A percentile compares a stretch with the other conserved stretches of the same genome.
These are phyloP conservation scores for Leucopsar rothschildi DNA, from an alignment of 2,113 vertebrate genomes.

Conservation along the genomic window DNA sequence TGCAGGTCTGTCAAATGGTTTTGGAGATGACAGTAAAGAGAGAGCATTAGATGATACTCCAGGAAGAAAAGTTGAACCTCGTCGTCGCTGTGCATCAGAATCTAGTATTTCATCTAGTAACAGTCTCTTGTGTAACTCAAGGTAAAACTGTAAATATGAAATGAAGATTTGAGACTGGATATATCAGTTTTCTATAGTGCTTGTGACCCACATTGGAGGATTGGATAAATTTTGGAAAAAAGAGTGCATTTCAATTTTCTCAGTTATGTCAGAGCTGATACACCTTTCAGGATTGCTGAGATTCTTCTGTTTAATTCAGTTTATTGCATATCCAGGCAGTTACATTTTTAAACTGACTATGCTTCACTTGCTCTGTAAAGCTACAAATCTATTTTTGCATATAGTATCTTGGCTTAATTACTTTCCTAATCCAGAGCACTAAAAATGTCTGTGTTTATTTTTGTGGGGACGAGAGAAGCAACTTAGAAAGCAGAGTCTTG, in stretches of 20 bases:
- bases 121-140: constrained; percentile 86
- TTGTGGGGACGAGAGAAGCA: neutral
- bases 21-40: constrained; percentile 78
- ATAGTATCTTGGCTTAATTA: neutral
- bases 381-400: neutral
- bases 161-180: neutral
- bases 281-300: neutral
- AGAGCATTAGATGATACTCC: constrained; percentile 69
- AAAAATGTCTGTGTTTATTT: neutral
- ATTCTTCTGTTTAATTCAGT: neutral
- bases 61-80: constrained; percentile 80
- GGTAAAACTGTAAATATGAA: constrained; percentile 71
- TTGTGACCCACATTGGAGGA: neutral
- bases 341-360: neutral
- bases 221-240: neutral
- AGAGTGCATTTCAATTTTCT: neutral
- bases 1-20: constrained; percentile 88
- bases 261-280: neutral
- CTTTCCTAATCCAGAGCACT: neutral
- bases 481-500: neutral
- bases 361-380: neutral
- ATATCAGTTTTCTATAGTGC: neutral
- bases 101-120: constrained; percentile 94
- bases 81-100: constrained; percentile 92
- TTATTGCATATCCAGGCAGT: neutral